Conservation (phyloP, 2,113 vertebrate genomes). For the Pseudorasbora parva region DNA sequence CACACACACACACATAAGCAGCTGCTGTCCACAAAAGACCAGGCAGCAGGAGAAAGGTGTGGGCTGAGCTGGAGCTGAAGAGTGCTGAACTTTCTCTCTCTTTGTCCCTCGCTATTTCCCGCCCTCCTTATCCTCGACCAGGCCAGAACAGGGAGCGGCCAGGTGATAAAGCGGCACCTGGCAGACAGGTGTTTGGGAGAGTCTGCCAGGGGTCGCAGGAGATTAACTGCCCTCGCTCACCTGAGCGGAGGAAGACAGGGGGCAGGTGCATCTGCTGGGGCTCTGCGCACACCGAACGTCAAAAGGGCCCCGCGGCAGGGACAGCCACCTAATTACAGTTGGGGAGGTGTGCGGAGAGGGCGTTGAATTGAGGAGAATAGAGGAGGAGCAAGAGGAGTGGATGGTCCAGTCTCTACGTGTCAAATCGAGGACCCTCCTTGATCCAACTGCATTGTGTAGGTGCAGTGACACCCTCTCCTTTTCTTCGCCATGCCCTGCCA, state of each 20-base stretch:
- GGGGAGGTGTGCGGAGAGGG: constrained; percentile 37
- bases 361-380: constrained; percentile 50
- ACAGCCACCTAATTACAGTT: constrained; percentile 55
- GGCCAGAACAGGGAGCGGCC: constrained; percentile 29
- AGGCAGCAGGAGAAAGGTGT: constrained; percentile 46
- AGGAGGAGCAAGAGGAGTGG: constrained; percentile 43
- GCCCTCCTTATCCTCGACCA: constrained; percentile 39
- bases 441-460: constrained; percentile 43
- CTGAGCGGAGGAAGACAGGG: constrained; percentile 37
- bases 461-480: constrained; percentile 42
- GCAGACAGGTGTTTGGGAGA: constrained; percentile 57
- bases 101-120: constrained; percentile 47
- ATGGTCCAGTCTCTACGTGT: constrained; percentile 49
- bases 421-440: constrained; percentile 36
- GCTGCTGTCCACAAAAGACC: constrained; percentile 56
- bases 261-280: constrained; percentile 56
- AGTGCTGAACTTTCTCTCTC: constrained; percentile 54
- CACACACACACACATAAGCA: constrained; percentile 49
- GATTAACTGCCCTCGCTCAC: constrained; percentile 55
- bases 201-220: constrained; percentile 50
- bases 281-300: neutral
- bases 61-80: constrained; percentile 44
- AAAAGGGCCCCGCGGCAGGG: constrained; percentile 23
- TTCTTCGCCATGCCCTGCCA: constrained; percentile 42
- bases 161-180: constrained; percentile 55